Base-by-base conservation (phyloP, 2,113 vertebrate genomes). In the Lophius piscatorius region DNA sequence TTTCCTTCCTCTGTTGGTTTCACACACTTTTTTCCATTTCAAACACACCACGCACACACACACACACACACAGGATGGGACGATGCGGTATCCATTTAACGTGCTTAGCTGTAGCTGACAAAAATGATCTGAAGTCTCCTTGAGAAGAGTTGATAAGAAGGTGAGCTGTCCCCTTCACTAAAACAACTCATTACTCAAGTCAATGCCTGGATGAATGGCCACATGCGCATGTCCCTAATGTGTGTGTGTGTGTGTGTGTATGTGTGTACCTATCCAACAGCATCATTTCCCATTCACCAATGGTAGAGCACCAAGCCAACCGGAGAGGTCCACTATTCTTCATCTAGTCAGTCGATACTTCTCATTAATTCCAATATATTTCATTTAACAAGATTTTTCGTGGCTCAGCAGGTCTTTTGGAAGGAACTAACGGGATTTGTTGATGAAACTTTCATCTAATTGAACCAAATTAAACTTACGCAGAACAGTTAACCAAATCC, bases 51-150 rank as follows among this genome's bases (percentile, higher is more conserved):
- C 23, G 42, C 31, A 42, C 52, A 69, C 62, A 63, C 71, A 56
- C 58, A 38, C 35, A 59, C 40, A 35, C 64, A 66, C 69, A 59
- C 38, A 44, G 49, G 7, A 38, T 26, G 14, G 11, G 52, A 77
- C 66, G 48, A 42, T 59, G 76, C 57, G 20, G 81, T 70, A 64
- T 82, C 76, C 76, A 78, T 83, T 84, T 69, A 81, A 81, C 24
- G 74, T 80, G 67, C 81, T 87, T 83, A 84, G 85, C 79, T 78
- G 65, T 80, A 66, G 80, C 82, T 83, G 87, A 89, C 87, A 89
- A 83, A 80, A 82, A 76, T 85, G 85, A 87, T 87, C 87, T 87
- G 83, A 89, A 87, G 87, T 87, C 85, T 89, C 85, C 85, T 87
- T 89, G 87, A 87, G 85, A 82, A 46, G 83, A 65, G 62, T 74